Conservation (phyloP, 2,888 invertebrate species). For the Pandemis corylana region DNA sequence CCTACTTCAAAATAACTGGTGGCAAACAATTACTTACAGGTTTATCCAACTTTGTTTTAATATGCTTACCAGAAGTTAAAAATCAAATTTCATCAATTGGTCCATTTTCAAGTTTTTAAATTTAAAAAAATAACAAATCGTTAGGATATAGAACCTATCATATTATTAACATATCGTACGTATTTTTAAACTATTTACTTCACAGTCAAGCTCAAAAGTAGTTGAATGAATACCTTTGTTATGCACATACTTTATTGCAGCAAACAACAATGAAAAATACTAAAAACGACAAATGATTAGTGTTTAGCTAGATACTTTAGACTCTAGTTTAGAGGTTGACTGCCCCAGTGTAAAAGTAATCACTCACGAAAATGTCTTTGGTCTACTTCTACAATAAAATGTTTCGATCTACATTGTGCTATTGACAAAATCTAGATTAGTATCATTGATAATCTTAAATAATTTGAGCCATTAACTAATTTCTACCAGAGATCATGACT, state of each 20-base stretch:
- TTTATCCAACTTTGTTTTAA: neutral
- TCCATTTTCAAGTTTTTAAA: neutral
- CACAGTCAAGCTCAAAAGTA: no score
- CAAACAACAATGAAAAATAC: no score
- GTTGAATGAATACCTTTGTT: no score
- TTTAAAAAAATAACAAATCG: no score
- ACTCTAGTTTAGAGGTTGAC: no score
- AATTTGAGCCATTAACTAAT: neutral
- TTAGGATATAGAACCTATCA: no score
- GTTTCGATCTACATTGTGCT: conserved; percentile 21
- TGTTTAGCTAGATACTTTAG: no score
- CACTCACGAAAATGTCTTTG: neutral
- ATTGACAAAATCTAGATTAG: conserved; percentile 6
- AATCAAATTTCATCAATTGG: neutral
- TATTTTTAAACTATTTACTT: neutral
- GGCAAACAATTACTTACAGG: neutral
- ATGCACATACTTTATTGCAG: no score
- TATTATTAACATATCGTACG: neutral
- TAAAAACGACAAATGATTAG: no score
- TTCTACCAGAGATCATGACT: conserved; percentile 1
- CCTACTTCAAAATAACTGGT: neutral
- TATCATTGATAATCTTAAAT: conserved; percentile 3
- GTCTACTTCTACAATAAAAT: neutral
- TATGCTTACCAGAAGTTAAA: neutral
- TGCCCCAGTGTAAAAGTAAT: neutral